Conservation (phyloP, 2,888 invertebrate species). For the Phalera bucephala region DNA sequence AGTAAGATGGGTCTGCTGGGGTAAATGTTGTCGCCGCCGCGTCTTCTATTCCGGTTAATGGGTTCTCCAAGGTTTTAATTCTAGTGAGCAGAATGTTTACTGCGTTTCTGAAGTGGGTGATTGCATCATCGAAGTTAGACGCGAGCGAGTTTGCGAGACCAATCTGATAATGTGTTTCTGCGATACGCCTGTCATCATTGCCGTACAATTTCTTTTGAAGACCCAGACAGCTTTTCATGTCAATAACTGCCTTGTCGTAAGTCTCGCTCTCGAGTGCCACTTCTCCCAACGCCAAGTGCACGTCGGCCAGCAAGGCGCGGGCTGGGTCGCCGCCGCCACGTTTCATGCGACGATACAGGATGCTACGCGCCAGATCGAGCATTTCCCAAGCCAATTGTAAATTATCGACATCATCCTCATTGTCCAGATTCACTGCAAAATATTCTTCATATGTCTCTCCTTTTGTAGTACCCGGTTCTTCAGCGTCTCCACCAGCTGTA, state of each 20-base stretch:
- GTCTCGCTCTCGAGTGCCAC: constrained; percentile 96
- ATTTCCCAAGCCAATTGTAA: constrained; percentile 98
- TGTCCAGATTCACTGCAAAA: constrained; percentile 65
- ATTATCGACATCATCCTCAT: constrained; percentile 83
- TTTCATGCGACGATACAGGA: constrained; percentile 86
- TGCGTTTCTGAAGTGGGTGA: constrained; percentile 89
- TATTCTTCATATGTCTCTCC: constrained; percentile 66
- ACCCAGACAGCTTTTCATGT: constrained; percentile 85
- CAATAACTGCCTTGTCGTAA: constrained; percentile 91
- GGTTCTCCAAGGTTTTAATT: constrained; percentile 82
- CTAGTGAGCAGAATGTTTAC: constrained; percentile 87
- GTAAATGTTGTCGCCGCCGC: constrained; percentile 82
- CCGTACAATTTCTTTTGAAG: constrained; percentile 79
- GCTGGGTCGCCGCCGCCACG: constrained; percentile 70
- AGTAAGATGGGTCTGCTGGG: constrained; percentile 77
- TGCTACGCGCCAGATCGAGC: constrained; percentile 92
- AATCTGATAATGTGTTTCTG: constrained; percentile 95
- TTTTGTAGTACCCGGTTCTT: constrained; percentile 63
- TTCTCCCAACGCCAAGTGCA: constrained; percentile 93
- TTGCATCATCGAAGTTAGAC: constrained; percentile 90
- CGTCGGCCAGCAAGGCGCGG: constrained; percentile 87
- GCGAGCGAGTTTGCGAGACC: constrained; percentile 89
- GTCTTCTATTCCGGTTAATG: constrained; percentile 69
- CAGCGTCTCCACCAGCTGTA: constrained; percentile 34
- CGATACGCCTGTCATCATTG: constrained; percentile 87